phyloP scores from a whole-genome alignment of 2,113 vertebrate species.

The Leiothrix lutea region DNA sequence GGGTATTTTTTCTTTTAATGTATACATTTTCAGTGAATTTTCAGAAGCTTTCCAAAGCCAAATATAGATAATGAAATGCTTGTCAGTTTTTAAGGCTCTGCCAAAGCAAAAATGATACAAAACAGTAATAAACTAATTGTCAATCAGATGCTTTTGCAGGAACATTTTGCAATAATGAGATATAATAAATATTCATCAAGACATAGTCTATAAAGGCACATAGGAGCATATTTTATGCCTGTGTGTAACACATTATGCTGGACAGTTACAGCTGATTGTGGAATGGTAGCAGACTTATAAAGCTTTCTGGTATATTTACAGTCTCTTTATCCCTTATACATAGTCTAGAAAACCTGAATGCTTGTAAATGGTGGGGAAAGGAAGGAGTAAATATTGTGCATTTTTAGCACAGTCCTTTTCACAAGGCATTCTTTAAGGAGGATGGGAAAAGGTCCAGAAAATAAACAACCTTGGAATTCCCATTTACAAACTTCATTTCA shows the following conservation, averaged over 20 bases:
- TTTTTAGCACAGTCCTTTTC: not conserved
- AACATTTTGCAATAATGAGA: conserved; percentile 53
- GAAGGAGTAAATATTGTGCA: not conserved
- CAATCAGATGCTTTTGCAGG: not conserved
- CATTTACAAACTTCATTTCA: not conserved
- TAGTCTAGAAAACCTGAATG: not conserved
- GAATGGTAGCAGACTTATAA: not conserved
- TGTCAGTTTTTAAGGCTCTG: conserved; percentile 3
- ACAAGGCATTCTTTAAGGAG: not conserved
- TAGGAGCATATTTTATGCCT: not conserved
- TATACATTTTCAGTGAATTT: not conserved
- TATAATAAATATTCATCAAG: conserved; percentile 63
- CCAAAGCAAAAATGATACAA: conserved; percentile 49
- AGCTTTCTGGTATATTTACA: not conserved
- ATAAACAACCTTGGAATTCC: not conserved
- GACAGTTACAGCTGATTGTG: not conserved
- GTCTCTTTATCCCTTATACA: not conserved
- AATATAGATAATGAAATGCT: conserved; percentile 33
- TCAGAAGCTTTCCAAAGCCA: not conserved
- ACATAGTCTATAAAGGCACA: not conserved
- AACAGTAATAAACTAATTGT: conserved; percentile 61
- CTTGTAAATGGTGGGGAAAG: not conserved
- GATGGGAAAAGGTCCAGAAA: not conserved
- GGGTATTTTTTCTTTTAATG: not conserved
- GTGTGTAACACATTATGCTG: not conserved